Evolutionary conservation across 1,140 invertebrate genomes (phyloP).

Genomic region (Fopius arisanus): DNA sequence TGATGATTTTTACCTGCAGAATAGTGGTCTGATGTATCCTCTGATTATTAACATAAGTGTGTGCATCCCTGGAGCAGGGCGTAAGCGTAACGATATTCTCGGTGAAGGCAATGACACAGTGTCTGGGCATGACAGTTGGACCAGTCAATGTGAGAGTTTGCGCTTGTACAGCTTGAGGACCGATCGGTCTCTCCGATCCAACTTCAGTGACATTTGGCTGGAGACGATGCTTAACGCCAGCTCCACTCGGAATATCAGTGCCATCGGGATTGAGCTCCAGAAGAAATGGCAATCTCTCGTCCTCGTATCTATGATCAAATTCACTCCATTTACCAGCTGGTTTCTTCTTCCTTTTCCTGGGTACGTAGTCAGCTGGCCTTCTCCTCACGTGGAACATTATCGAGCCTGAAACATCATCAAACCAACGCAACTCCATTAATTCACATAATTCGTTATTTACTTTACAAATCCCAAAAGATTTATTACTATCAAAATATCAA

Average conservation of each 20-base stretch:
- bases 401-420: constrained; percentile 72
- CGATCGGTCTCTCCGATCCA: constrained; percentile 70
- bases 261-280: constrained; percentile 74
- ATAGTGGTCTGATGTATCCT: constrained; percentile 92
- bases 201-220: constrained; percentile 79
- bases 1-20: constrained; percentile 72
- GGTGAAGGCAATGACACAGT: constrained; percentile 91
- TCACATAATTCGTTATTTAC: no score
- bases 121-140: constrained; percentile 87
- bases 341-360: constrained; percentile 91
- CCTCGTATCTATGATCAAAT: constrained; percentile 63
- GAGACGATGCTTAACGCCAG: constrained; percentile 68
- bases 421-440: not conserved
- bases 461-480: constrained; percentile 34
- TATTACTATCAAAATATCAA: no score
- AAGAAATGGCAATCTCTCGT: constrained; percentile 70
- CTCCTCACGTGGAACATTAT: constrained; percentile 94
- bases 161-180: constrained; percentile 62
- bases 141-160: constrained; percentile 70
- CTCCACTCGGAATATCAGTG: constrained; percentile 68
- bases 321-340: constrained; percentile 69
- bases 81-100: constrained; percentile 91
- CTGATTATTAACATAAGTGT: constrained; percentile 93
- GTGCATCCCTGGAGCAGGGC: constrained; percentile 90
- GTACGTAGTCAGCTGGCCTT: constrained; percentile 87